These are phyloP conservation scores for Julus scandinavius DNA, from an alignment of 2,888 invertebrate species.

Conservation along the genomic window DNA sequence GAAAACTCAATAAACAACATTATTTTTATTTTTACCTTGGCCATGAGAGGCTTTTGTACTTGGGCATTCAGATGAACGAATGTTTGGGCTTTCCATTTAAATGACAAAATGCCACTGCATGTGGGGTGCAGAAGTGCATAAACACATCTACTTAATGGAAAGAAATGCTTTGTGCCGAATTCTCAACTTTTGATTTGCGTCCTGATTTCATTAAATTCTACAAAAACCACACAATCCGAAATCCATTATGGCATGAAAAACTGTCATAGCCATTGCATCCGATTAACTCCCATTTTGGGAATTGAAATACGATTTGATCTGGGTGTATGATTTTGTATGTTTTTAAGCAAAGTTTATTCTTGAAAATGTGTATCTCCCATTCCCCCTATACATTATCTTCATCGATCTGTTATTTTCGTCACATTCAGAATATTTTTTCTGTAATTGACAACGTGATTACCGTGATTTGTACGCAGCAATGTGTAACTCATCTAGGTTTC, in stretches of 20 bases:
- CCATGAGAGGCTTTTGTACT: slow-evolving; percentile 19
- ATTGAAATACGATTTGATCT: not conserved
- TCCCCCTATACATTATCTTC: not conserved
- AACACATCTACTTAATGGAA: not conserved
- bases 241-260: not conserved
- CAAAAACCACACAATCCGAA: not conserved
- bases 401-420: not conserved
- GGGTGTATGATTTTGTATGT: not conserved
- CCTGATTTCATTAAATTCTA: not conserved
- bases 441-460: not conserved
- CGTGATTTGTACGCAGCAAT: not conserved
- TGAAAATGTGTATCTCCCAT: not conserved
- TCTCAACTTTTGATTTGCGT: not conserved
- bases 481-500: not conserved
- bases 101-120: not conserved
- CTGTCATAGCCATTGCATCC: not conserved
- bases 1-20: slow-evolving; percentile 44
- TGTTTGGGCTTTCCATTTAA: not conserved
- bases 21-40: slow-evolving; percentile 40
- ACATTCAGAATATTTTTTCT: not conserved
- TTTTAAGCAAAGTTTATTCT: not conserved
- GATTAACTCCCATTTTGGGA: not conserved
- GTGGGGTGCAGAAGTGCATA: not conserved
- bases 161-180: not conserved
- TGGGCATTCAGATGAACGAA: not conserved